Percentiles rank a stretch among this genome's conserved stretches.
Conservation (phyloP, 2,113 vertebrate genomes). For the Lepisosteus oculatus region DNA sequence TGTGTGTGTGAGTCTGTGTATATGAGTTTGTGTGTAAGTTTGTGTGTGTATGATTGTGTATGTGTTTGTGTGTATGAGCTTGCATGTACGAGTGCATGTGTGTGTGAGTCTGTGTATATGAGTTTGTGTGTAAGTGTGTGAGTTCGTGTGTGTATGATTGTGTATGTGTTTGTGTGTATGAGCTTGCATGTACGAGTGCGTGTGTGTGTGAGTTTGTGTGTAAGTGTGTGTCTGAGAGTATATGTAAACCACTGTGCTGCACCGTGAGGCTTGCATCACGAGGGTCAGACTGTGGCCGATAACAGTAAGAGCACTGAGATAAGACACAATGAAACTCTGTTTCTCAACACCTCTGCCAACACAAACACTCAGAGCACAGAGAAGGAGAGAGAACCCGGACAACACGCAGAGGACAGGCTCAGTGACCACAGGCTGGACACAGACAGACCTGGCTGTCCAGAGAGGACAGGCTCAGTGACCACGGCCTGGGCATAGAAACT, state of each 20-base stretch:
- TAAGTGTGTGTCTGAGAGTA: conserved; percentile 22
- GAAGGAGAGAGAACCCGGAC: too few relatives aligned
- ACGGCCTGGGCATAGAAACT: too few relatives aligned
- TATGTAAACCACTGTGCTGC: conserved; percentile 16
- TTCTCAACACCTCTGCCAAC: too few relatives aligned
- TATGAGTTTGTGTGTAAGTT: conserved; percentile 29
- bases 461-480: too few relatives aligned
- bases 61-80: background rate
- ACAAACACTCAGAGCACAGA: too few relatives aligned
- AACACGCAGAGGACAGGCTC: too few relatives aligned
- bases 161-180: background rate
- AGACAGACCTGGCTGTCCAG: too few relatives aligned
- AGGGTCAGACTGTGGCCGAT: too few relatives aligned
- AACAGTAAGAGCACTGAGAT: too few relatives aligned
- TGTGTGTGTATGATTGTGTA: background rate
- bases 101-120: background rate
- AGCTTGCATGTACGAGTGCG: background rate
- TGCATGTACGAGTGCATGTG: background rate
- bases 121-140: background rate
- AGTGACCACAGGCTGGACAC: too few relatives aligned
- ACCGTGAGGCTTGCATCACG: background rate
- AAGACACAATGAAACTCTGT: too few relatives aligned
- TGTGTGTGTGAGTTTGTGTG: conserved; percentile 15
- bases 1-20: conserved; percentile 7
- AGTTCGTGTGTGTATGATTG: background rate